phyloP scores from a whole-genome alignment of 2,888 invertebrate genomes.

The Erpobdella octoculata region DNA sequence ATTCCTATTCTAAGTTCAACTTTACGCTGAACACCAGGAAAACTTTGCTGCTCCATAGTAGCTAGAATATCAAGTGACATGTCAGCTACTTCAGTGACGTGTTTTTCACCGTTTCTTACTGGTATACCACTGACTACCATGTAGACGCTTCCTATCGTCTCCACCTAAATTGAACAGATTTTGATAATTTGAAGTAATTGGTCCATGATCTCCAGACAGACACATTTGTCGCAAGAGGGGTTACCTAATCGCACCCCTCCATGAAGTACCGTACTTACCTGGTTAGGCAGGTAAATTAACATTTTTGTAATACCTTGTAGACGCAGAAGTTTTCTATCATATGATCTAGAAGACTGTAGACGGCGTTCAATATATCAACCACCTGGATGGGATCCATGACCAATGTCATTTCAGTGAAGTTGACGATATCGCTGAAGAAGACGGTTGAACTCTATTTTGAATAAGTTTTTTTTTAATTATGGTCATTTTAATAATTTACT shows the following conservation, averaged over 20 bases:
- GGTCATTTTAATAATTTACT: too few species aligned
- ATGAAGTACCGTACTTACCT: neutral
- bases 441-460: slow-evolving; percentile 22
- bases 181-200: too few species aligned
- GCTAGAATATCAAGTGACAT: slow-evolving; percentile 30
- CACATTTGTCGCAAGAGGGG: too few species aligned
- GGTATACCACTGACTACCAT: slow-evolving; percentile 35
- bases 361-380: slow-evolving; percentile 17
- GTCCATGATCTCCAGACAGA: too few species aligned
- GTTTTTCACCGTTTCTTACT: slow-evolving; percentile 28
- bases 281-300: neutral
- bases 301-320: slow-evolving; percentile 19
- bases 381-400: slow-evolving; percentile 17
- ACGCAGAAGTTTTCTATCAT: slow-evolving; percentile 26
- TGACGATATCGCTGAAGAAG: slow-evolving; percentile 30
- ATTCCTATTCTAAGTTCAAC: slow-evolving; percentile 29
- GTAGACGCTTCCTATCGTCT: slow-evolving; percentile 33
- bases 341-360: slow-evolving; percentile 29
- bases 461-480: too few species aligned
- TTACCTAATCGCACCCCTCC: too few species aligned
- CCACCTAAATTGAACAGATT: too few species aligned
- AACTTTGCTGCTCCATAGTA: slow-evolving; percentile 11
- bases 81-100: slow-evolving; percentile 30
- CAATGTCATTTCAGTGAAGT: slow-evolving; percentile 25
- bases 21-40: slow-evolving; percentile 17